A percentile compares a stretch with the other conserved stretches of the same genome.
phyloP scores from a whole-genome alignment of 2,888 invertebrate species.

The Eilema caniola region DNA sequence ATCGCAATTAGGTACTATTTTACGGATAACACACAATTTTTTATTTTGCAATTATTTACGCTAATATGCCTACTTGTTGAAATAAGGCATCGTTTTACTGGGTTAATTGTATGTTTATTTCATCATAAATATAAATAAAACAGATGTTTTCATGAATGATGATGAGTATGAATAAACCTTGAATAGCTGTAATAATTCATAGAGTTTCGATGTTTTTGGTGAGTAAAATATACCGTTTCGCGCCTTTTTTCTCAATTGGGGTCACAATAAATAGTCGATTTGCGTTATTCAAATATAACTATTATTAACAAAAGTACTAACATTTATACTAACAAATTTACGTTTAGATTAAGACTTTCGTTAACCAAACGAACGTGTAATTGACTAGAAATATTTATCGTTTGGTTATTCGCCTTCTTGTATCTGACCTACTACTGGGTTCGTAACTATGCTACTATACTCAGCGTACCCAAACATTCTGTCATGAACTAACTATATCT shows the following conservation, averaged over 20 bases:
- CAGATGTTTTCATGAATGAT: no score
- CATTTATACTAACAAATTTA: no score
- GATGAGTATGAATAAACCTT: no score
- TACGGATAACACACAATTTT: no score
- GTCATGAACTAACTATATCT: neutral
- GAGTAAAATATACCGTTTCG: neutral
- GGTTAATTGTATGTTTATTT: no score
- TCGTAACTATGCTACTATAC: neutral
- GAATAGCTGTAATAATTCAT: no score
- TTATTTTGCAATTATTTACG: neutral
- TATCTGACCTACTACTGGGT: no score
- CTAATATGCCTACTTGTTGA: neutral
- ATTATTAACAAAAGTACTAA: neutral
- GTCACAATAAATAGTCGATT: neutral
- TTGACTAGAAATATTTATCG: neutral
- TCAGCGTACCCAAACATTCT: neutral
- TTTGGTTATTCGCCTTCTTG: neutral
- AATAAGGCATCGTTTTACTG: neutral
- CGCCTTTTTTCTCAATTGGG: neutral
- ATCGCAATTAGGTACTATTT: no score
- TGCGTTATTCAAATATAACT: neutral
- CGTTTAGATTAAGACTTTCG: neutral
- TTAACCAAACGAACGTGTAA: neutral
- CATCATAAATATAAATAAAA: no score
- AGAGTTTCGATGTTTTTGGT: no score